Percentiles rank a stretch among this genome's conserved stretches.
Evolutionary conservation across 2,797 vertebrate species (phyloP).

Genomic region (Spinus olivaceus): DNA sequence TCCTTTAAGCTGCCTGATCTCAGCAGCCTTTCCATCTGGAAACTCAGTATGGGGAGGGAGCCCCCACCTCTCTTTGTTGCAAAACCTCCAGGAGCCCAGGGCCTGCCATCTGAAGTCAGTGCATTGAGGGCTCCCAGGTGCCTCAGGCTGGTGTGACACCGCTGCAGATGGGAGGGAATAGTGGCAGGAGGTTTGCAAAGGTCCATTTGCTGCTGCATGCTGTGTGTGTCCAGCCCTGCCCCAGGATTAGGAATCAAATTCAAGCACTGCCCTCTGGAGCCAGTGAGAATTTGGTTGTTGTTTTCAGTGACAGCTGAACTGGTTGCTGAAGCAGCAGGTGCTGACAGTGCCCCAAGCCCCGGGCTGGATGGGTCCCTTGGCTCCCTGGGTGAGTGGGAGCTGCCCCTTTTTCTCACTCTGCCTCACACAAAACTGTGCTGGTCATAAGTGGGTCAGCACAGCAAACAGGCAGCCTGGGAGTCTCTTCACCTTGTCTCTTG

Average conservation of each 20-base stretch:
- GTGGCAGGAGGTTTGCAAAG: not conserved
- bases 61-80: not conserved
- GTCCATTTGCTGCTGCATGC: not conserved
- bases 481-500: not conserved
- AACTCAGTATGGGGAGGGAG: not conserved
- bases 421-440: not conserved
- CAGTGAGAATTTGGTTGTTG: not conserved
- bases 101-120: not conserved
- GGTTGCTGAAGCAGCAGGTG: not conserved
- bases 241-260: not conserved
- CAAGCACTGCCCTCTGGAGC: not conserved
- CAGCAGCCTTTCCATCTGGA: not conserved
- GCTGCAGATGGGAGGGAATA: not conserved
- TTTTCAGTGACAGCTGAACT: not conserved
- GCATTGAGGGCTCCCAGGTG: not conserved
- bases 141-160: not conserved
- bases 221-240: constrained; percentile 17
- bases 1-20: not conserved
- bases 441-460: not conserved
- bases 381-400: not conserved
- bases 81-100: not conserved
- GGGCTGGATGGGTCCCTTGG: accelerated
- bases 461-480: not conserved
- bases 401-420: not conserved
- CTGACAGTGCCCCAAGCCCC: not conserved